Evolutionary conservation across 2,113 vertebrate species (phyloP), one percentile per base, ranked within the genome.

Genomic region (Poicephalus gulielmi): DNA sequence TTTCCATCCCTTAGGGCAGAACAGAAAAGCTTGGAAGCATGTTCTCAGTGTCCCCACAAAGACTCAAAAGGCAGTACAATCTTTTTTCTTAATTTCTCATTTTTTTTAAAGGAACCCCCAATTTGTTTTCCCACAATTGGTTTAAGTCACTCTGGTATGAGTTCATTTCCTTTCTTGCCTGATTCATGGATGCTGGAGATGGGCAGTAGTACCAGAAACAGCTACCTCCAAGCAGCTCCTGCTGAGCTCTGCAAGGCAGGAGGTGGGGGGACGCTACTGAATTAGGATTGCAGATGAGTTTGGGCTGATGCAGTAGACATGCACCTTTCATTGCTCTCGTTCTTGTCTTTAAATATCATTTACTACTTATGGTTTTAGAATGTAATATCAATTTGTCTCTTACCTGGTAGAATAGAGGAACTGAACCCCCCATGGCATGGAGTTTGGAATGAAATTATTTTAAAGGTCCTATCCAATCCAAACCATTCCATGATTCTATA

Each of bases 1-100:
- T 94, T 96, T 96, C 94, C 75, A 83, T 70, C 93, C 96, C 90
- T 95, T 76, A 95, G 95, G 95, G 94, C 82, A 95, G 93, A 95
- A 95, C 82, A 96, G 83, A 94, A 93, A 92, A 95, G 83, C 91
- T 91, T 95, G 92, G 86, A 97, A 96, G 74, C 91, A 85, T 96
- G 86, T 89, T 95, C 86, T 94, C 74, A 85, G 84, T 91, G 80
- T 94, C 94, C 81, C 76, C 88, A 91, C 88, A 84, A 92, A 95
- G 86, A 74, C 74, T 96, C 83, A 69, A 89, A 94, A 96, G 83
- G 66, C 88, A 71, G 66, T 60, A 91, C 28, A 69, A 64, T 5
- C 59, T 80, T 92, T 67, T 67, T 15, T 8, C 35, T 49, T 31
- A 25, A 30, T 8, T 23, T 43, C 64, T 80, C 27, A 11, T 31